Percentiles rank a stretch among this genome's conserved stretches.
Conservation (phyloP, 2,888 invertebrate species). For the Willowsia nigromaculata region DNA sequence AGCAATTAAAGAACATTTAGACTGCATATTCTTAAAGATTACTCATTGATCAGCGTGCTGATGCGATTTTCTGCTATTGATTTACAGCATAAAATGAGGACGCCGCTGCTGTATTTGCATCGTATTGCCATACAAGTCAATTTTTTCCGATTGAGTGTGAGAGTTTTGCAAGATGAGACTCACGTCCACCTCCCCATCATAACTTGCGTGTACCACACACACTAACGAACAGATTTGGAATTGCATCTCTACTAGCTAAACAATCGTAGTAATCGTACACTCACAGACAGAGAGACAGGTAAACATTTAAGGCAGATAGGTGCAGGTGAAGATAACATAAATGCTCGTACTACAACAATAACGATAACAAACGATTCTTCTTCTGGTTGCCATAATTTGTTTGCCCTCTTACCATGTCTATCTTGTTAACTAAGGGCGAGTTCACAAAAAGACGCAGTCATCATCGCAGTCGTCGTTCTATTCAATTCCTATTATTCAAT, state of each 20-base stretch:
- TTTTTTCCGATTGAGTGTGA: conserved; percentile 14
- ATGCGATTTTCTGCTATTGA: not conserved
- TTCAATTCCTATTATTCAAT: not conserved
- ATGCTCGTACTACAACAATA: conserved; percentile 5
- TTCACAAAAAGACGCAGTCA: not conserved
- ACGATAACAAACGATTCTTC: not conserved
- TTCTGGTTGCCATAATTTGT: conserved; percentile 18
- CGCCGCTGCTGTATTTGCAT: not conserved
- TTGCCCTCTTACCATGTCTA: conserved; percentile 29
- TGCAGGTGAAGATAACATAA: not conserved
- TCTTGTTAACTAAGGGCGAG: conserved; percentile 17
- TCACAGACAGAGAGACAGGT: not conserved
- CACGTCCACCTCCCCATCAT: conserved; percentile 2
- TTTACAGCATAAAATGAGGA: conserved; percentile 28
- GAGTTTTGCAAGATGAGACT: conserved; percentile 18
- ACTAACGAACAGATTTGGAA: not conserved
- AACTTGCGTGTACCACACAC: not conserved
- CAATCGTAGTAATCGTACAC: not conserved
- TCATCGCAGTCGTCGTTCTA: not conserved
- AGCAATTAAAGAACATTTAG: not conserved
- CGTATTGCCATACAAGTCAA: not conserved
- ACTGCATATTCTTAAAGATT: not conserved
- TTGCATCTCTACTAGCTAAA: not conserved
- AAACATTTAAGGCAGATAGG: not conserved
- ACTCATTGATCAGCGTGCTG: not conserved